phyloP scores from a whole-genome alignment of 2,113 vertebrate species.

The Polypterus senegalus region DNA sequence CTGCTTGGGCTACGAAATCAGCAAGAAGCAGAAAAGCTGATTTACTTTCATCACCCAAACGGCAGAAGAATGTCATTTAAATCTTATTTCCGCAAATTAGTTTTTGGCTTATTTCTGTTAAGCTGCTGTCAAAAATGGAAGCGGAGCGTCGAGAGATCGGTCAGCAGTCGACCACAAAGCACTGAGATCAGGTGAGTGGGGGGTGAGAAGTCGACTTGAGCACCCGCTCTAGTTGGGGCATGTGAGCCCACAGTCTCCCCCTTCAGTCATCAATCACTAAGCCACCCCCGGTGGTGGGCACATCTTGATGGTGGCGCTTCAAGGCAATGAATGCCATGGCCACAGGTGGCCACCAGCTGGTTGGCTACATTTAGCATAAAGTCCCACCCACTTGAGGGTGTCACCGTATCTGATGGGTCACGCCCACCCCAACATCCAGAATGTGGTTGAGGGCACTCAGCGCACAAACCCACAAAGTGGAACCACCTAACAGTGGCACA shows the following conservation, averaged over 20 bases:
- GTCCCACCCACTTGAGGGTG: no score
- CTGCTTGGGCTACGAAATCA: neutral
- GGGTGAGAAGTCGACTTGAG: neutral
- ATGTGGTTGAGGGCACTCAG: no score
- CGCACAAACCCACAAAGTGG: no score
- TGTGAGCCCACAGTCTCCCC: neutral
- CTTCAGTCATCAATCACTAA: neutral
- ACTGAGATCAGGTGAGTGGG: neutral
- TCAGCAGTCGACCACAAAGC: neutral
- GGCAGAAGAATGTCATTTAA: neutral
- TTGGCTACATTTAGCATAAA: no score
- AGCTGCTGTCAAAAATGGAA: neutral
- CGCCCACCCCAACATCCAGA: no score
- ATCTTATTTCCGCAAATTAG: neutral
- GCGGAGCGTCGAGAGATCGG: neutral
- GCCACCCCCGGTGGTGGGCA: neutral
- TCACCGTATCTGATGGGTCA: no score
- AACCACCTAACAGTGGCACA: no score
- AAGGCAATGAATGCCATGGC: no score
- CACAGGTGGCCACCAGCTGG: no score
- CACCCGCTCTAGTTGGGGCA: neutral
- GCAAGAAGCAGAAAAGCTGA: neutral
- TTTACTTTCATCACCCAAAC: no score
- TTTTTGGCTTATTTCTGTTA: neutral
- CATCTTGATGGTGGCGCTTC: no score